Evolutionary conservation across 1,140 invertebrate species (phyloP).

Genomic region (Mylabris phalerata): DNA sequence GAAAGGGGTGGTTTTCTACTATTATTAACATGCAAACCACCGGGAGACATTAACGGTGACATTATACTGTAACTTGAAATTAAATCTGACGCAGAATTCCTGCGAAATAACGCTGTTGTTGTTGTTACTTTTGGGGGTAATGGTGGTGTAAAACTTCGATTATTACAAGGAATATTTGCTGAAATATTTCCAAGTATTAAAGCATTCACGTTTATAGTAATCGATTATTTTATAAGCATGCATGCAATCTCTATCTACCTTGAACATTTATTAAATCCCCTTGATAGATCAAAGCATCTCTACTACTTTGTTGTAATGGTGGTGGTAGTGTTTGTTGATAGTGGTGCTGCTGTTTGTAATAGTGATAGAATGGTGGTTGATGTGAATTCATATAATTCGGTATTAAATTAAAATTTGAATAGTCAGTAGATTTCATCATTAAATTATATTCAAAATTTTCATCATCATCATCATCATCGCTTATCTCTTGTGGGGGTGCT

Average conservation of each 20-base stretch:
- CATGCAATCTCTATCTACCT: neutral
- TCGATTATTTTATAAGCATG: neutral
- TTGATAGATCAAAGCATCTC: neutral
- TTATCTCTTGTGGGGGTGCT: slow-evolving; percentile 20
- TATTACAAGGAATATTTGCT: neutral
- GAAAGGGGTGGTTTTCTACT: slow-evolving; percentile 1
- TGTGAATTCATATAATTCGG: neutral
- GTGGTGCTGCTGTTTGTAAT: neutral
- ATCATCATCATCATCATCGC: slow-evolving; percentile 4
- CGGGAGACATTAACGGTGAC: slow-evolving; percentile 5
- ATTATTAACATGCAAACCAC: slow-evolving; percentile 10
- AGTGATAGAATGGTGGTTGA: neutral
- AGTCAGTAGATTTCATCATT: neutral
- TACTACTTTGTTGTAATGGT: neutral
- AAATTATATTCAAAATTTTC: neutral
- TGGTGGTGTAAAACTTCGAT: slow-evolving; percentile 4
- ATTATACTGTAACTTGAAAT: slow-evolving; percentile 19
- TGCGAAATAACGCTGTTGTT: neutral
- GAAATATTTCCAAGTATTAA: neutral
- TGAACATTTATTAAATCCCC: neutral
- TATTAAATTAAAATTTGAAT: too few relatives aligned
- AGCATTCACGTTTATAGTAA: neutral
- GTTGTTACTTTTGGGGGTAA: slow-evolving; percentile 2
- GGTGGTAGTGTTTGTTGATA: neutral
- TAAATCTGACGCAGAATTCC: slow-evolving; percentile 3